Evolutionary conservation across 2,888 invertebrate genomes (phyloP), one percentile per base, ranked within the genome.

Genomic region (Leptinotarsa peninsularis): DNA sequence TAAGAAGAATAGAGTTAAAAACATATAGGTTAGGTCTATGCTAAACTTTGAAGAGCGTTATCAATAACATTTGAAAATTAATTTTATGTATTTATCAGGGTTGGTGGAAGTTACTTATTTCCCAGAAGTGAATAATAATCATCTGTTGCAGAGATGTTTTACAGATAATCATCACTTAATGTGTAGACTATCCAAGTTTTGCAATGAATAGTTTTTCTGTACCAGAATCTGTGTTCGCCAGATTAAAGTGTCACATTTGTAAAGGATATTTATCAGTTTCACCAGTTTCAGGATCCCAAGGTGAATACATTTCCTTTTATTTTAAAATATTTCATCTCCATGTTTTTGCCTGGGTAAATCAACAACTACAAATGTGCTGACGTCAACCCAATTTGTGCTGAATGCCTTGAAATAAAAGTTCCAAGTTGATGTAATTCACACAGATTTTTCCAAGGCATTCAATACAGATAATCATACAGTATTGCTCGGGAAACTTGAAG

Each of bases 211-310:
- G 17, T 27, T 63, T 33, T 15, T 63, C n/a, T 27, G 17, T 63
- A 43, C 63, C 63, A 63, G 33, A 63, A n/a, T n/a, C 27, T 33
- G 63, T 63, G n/a, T 63, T 63, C 33, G n/a, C 27, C n/a, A 63
- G 33, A 43, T n/a, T 63, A 43, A 63, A 33, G 63, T 63, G 63
- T 33, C 27, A 63, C 17, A 27, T 63, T 4, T 63, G 63, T 33
- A 43, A 33, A 7, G 43, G 63, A 33, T 63, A 63, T 33, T 33
- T 63, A 43, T 63, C 63, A 63, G n/a, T 63, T 63, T 7, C 63
- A 18, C 63, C 63, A 17, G 33, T 63, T 33, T 63, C 63, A 10
- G 63, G 63, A n/a, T 63, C 63, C 27, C 27, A 15, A 63, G 63
- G 63, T 63, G 17, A 63, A 43, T 33, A 63, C 23, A 43, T 43